Base-by-base conservation (phyloP, 2,888 invertebrate genomes). In the Seira sanloemensis region DNA sequence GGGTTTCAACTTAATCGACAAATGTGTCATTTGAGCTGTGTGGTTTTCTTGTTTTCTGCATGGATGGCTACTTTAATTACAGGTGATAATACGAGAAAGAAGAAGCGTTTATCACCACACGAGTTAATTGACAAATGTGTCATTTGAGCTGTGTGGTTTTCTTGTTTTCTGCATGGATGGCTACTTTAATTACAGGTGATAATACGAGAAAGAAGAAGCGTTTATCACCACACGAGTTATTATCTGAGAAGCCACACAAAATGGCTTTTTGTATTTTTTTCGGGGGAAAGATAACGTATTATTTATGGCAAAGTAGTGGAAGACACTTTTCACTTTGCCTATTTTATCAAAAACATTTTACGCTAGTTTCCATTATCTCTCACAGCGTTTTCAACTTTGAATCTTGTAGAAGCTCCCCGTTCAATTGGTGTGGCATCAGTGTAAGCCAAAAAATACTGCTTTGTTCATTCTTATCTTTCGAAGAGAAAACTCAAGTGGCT, bases 161-260 rank as follows among this genome's bases (percentile, higher is more conserved):
- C n/a, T n/a, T n/a, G n/a, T n/a, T n/a, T 58, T 58, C 58, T 58
- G 58, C 58, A 58, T 58, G 58, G 27, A 19, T 78, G 19, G 26
- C 65, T 71, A 27, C 71, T 62, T 78, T 78, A 78, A 78, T 78
- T 78, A 66, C 78, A 72, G 27, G 77, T 77, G 77, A 77, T 77
- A 69, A 77, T 69, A 54, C 7, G n/a, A n/a, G n/a, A 69, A 68
- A 46, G 54, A 18, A 58, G 58, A 58, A 77, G 27, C 67, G 50
- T 76, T 67, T 76, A 76, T 76, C 76, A 24, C 67, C 37, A 66
- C n/a, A 58, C 58, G 58, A 58, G 58, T 58, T 58, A 58, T 58
- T 58, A 58, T 58, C 58, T 58, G 58, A n/a, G 50, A 76, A 72
- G 21, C 62, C 73, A 73, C 62, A 62, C 73, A 73, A 77, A 77